Conservation (phyloP, 2,113 vertebrate genomes). For the Furnarius figulus region DNA sequence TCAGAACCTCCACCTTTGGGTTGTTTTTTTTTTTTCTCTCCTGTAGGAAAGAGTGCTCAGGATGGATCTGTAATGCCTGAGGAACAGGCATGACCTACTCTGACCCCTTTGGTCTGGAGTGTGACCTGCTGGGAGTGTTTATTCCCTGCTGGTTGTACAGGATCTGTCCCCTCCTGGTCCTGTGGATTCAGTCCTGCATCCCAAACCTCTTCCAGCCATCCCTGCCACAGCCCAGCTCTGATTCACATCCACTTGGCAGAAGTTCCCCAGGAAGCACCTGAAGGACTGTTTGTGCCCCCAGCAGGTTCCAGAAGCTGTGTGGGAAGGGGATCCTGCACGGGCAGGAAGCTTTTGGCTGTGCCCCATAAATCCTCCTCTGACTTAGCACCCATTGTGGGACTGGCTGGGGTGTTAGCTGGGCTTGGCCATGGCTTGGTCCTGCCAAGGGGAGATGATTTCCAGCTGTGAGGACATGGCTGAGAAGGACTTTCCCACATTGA, state of each 20-base stretch:
- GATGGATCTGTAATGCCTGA: background rate
- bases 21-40: background rate
- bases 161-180: background rate
- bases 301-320: background rate
- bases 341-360: background rate
- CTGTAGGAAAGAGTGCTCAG: background rate
- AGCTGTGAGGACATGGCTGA: background rate
- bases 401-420: background rate
- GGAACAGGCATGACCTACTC: background rate
- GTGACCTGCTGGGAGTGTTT: background rate
- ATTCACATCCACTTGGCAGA: background rate
- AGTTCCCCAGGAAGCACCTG: background rate
- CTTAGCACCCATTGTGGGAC: background rate
- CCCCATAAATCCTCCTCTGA: background rate
- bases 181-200: background rate
- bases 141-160: background rate
- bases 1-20: background rate
- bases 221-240: background rate
- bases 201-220: background rate
- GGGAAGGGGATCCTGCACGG: fast-evolving
- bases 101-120: background rate
- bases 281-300: background rate
- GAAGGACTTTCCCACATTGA: too few species aligned
- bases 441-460: background rate
- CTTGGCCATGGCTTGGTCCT: background rate